Percentiles rank a stretch among this genome's conserved stretches.
phyloP scores from a whole-genome alignment of 2,113 vertebrate species.

The Australoheros scitulus region DNA sequence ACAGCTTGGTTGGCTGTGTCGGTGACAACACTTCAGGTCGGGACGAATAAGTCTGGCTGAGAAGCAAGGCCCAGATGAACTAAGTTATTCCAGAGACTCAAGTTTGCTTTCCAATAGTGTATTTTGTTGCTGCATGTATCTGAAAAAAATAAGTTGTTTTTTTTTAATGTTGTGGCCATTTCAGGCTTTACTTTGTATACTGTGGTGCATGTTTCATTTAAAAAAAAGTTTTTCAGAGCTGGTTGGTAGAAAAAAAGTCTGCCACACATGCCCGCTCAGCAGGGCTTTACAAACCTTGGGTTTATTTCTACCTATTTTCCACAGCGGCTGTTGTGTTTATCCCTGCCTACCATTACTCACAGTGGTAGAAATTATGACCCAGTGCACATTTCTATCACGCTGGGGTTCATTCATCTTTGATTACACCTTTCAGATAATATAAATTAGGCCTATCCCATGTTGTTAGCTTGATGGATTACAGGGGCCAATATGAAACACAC shows the following conservation, averaged over 20 bases:
- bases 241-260: neutral
- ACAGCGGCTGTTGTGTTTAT: constrained; percentile 55
- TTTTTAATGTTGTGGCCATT: neutral
- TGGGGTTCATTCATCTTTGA: constrained; percentile 81
- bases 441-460: constrained; percentile 79
- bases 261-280: neutral
- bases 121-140: neutral
- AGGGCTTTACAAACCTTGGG: neutral
- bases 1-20: neutral
- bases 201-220: neutral
- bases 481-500: constrained; percentile 75
- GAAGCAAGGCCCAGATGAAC: neutral
- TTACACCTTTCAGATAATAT: constrained; percentile 82
- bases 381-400: constrained; percentile 76
- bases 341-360: constrained; percentile 69
- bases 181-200: neutral
- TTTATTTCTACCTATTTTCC: constrained; percentile 36
- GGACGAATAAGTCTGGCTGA: neutral
- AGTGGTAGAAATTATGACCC: constrained; percentile 73
- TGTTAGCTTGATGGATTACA: constrained; percentile 79
- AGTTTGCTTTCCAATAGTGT: neutral
- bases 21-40: neutral
- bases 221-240: constrained; percentile 9
- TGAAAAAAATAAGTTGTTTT: neutral
- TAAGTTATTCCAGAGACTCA: neutral